Evolutionary conservation across 2,888 invertebrate species (phyloP).

Genomic region (Phasia obesa): DNA sequence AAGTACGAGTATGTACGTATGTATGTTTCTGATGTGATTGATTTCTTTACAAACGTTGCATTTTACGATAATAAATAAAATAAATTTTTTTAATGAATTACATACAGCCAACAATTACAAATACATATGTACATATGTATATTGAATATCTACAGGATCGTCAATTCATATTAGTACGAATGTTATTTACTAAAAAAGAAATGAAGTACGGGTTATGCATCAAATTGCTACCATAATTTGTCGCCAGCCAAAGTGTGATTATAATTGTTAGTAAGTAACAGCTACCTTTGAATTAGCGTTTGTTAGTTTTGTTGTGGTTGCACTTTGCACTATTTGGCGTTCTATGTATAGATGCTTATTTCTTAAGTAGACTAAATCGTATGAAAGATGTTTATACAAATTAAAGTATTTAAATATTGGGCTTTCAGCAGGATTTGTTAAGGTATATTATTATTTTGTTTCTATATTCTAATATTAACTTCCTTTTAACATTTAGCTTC

Average conservation of each 20-base stretch:
- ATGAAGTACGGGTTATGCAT: not conserved
- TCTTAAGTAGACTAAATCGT: slow-evolving; percentile 2
- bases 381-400: slow-evolving; percentile 15
- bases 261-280: not conserved
- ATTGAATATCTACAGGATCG: not conserved
- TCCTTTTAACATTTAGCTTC: not conserved
- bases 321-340: not conserved
- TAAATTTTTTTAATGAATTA: no score
- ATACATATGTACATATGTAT: not conserved
- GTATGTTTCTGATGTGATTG: slow-evolving; percentile 19
- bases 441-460: slow-evolving; percentile 7
- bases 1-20: slow-evolving; percentile 18
- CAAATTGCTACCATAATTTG: not conserved
- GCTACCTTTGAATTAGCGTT: not conserved
- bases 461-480: slow-evolving; percentile 5
- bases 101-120: slow-evolving; percentile 41
- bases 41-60: slow-evolving; percentile 39
- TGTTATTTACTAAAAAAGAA: not conserved
- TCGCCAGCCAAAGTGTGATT: not conserved
- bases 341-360: not conserved
- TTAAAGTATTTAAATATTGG: slow-evolving; percentile 41
- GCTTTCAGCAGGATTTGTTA: slow-evolving; percentile 54
- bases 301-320: not conserved
- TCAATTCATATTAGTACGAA: not conserved
- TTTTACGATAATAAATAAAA: no score